Evolutionary conservation across 1,140 invertebrate species (phyloP), one percentile per base, ranked within the genome.

Genomic region (Matsumurasca onukii): DNA sequence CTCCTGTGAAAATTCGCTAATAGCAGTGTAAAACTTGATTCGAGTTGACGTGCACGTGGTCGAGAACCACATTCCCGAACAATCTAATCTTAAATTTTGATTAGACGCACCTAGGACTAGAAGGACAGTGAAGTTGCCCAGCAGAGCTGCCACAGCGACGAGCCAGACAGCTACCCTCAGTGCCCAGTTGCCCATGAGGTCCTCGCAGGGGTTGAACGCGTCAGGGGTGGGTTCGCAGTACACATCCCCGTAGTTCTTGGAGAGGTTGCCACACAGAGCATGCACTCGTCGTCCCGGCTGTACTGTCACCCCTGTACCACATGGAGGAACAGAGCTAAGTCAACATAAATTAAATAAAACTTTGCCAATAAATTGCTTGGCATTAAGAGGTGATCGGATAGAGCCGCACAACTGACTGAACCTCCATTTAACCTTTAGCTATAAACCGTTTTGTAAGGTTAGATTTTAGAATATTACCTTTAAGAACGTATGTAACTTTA

Each of bases 171-270:
- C 85, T 22, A 88, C 73, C 85, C 93, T 83, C 0, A 95, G 82
- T 75, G 81, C 90, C 51, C 86, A 82, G 77, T 89, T 91, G 17
- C 93, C 93, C 89, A 97, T 92, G 3, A 97, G 90, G 75, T 96
- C 93, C 78, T 95, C 93, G 77, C 94, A 90, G 3, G 94, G 94
- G 79, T 94, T 96, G 45, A 95, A 85, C 0, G 91, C 91, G 78
- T 96, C 90, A 0, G 93, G 91, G 71, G 83, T 81, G 0, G 94
- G 94, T 64, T 83, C 85, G 76, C 94, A 96, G 45, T 85, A 80
- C 1, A 93, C 85, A 67, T 79, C 78, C 1, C 80, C 59, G 55
- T 68, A 73, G 51, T 69, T 84, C 25, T 82, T 79, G 24, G 82
- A 81, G 20, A 88, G 76, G 71, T 86, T 87, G 1, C 86, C 86